Base-by-base conservation (phyloP, 2,797 vertebrate genomes). In the Enteromius treurensis region DNA sequence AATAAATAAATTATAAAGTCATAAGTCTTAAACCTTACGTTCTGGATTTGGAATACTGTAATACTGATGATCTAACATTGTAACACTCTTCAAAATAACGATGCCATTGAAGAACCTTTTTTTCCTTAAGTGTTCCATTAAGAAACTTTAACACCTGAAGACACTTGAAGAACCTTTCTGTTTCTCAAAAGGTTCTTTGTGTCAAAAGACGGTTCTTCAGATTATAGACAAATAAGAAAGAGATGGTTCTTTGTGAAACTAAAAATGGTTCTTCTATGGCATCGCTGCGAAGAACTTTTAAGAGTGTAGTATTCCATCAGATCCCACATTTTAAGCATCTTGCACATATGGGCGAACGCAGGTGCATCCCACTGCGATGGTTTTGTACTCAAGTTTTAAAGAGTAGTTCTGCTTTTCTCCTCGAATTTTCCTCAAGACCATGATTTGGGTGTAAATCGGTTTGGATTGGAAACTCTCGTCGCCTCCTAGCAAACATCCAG, bases 291-390 rank as follows among this genome's bases (percentile, higher is more conserved):
- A 45, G 11, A 45, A 45, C 42, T 45, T 45, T 45, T 13, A 45
- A 45, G 42, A 45, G 42, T 45, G 42, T 45, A 14, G 42, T 45
- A 45, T 45, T 17, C 83, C 78, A 42, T 42, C 3, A 45, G 73
- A 90, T 91, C 9, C 1, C 90, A 74, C 88, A 0, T 49, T 34
- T 93, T 91, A 82, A 45, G 80, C 32, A 0, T 81, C 58, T 3
- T 34, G 45, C 34, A 93, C 68, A 21, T 51, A 13, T 3, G 90
- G 92, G 2, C 86, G 88, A 60, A 96, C 87, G 3, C 95, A 96
- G n/a, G 95, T 96, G 86, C 95, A 96, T 74, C 95, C 95, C 81
- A 96, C 94, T 0, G 93, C 76, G 0, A 95, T 58, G 21, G 90
- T 85, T 87, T 90, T 92, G 53, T 88, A 82, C 87, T 94, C 92